These are phyloP conservation scores for Cephus pygmeus DNA, from an alignment of 2,888 invertebrate genomes.

Conservation along the genomic window DNA sequence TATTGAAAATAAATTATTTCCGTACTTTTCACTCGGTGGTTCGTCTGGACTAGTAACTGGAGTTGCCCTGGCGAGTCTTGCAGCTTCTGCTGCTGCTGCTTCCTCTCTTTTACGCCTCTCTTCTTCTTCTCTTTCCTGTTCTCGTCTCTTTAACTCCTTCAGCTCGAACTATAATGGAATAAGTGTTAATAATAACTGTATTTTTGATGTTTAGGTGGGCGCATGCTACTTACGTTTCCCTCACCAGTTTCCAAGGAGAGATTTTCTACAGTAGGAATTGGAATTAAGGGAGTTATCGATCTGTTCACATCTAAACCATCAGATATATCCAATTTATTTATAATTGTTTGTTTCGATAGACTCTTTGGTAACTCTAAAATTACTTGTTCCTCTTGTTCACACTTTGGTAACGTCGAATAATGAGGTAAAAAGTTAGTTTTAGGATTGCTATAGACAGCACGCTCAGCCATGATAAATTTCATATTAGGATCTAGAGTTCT, in stretches of 20 bases:
- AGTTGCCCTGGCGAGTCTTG: slow-evolving; percentile 70
- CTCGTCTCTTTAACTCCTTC: slow-evolving; percentile 91
- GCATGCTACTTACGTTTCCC: slow-evolving; percentile 1
- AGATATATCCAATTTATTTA: neutral
- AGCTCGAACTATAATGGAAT: slow-evolving; percentile 85
- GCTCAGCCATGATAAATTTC: slow-evolving; percentile 53
- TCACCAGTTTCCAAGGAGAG: slow-evolving; percentile 9
- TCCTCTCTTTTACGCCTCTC: slow-evolving; percentile 76
- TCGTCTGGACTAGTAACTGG: slow-evolving; percentile 65
- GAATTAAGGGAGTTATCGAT: slow-evolving; percentile 13
- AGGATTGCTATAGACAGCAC: slow-evolving; percentile 21
- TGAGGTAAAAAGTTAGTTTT: slow-evolving; percentile 16
- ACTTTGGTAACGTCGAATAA: slow-evolving; percentile 6
- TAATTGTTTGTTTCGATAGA: slow-evolving; percentile 8
- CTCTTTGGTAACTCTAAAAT: neutral
- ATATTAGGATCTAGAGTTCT: slow-evolving; percentile 11
- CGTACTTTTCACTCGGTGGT: slow-evolving; percentile 62
- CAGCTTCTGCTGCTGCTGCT: slow-evolving; percentile 84
- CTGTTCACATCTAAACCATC: neutral
- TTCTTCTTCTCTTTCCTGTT: slow-evolving; percentile 75
- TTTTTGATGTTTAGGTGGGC: neutral
- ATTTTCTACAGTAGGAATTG: slow-evolving; percentile 23
- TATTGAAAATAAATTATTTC: neutral
- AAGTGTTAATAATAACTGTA: neutral
- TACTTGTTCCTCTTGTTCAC: slow-evolving; percentile 5